phyloP scores from a whole-genome alignment of 2,113 vertebrate species.

The Isichthys henryi region DNA sequence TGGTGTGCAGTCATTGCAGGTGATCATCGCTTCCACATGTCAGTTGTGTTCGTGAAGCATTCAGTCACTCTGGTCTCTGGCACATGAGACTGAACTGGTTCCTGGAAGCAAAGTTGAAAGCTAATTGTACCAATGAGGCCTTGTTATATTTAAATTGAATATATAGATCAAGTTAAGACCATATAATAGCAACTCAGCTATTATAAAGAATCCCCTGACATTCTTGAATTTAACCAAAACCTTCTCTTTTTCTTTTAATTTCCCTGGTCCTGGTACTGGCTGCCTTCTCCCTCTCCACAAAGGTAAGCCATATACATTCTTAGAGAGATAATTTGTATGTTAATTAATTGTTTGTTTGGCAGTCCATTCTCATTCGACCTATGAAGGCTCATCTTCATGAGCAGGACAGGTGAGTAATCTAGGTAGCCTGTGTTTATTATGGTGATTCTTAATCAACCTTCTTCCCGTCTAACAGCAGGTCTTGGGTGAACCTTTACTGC shows the following conservation, averaged over 20 bases:
- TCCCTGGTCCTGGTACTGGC: conserved; percentile 42
- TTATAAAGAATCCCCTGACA: no score
- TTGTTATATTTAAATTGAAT: conserved; percentile 30
- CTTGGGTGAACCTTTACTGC: conserved; percentile 92
- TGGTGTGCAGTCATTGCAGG: conserved; percentile 33
- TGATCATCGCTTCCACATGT: background rate
- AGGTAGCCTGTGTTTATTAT: conserved; percentile 35
- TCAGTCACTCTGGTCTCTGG: conserved; percentile 4
- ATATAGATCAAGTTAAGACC: conserved; percentile 53
- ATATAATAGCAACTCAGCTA: no score
- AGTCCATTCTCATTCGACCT: conserved; percentile 54
- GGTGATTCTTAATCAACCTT: conserved; percentile 30
- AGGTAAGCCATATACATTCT: conserved; percentile 57
- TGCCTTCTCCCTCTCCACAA: conserved; percentile 51
- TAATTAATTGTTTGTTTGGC: conserved; percentile 54
- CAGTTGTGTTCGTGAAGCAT: conserved; percentile 12
- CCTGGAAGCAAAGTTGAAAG: background rate
- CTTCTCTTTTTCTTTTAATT: conserved; percentile 32
- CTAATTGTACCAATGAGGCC: background rate
- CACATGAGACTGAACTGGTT: conserved; percentile 19
- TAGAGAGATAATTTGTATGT: conserved; percentile 13
- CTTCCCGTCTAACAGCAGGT: conserved; percentile 59
- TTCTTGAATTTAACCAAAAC: conserved; percentile 51
- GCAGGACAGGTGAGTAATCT: conserved; percentile 59
- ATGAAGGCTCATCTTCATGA: conserved; percentile 39